Evolutionary conservation across 2,113 vertebrate species (phyloP).

Genomic region (Sclerurus mexicanus): DNA sequence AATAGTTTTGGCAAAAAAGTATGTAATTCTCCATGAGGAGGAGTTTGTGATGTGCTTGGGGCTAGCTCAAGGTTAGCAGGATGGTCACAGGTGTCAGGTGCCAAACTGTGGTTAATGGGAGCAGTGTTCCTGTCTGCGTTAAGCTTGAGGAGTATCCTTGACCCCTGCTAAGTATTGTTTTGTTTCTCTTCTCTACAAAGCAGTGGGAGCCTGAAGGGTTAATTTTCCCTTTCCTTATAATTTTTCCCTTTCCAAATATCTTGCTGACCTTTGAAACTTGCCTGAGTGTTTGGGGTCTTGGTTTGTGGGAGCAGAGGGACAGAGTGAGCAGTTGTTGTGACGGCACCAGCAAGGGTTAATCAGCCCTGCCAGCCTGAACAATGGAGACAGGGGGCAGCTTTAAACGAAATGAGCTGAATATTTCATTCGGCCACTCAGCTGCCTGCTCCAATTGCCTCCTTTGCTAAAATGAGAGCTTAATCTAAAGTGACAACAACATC

Average conservation of each 20-base stretch:
- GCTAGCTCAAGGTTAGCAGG: not conserved
- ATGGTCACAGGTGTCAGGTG: not conserved
- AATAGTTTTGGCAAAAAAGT: not conserved
- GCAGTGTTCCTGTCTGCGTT: not conserved
- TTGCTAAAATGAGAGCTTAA: conserved; percentile 82
- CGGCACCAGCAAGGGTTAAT: conserved; percentile 75
- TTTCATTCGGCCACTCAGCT: conserved; percentile 87
- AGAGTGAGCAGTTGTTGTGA: not conserved
- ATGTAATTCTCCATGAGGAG: not conserved
- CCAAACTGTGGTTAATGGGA: not conserved
- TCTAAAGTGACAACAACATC: conserved; percentile 91
- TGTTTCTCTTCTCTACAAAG: not conserved
- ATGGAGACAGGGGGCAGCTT: conserved; percentile 81
- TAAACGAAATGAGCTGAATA: conserved; percentile 87
- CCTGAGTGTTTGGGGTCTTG: not conserved
- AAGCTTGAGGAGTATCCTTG: not conserved
- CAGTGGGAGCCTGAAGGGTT: not conserved
- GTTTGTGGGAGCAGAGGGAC: not conserved
- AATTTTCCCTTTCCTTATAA: not conserved
- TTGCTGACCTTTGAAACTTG: conserved; percentile 11
- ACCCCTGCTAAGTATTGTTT: not conserved
- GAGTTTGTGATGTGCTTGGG: not conserved
- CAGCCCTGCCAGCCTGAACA: conserved; percentile 73
- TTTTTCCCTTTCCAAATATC: not conserved
- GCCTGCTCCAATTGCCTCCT: conserved; percentile 84